A percentile compares a stretch with the other conserved stretches of the same genome.
phyloP scores from a whole-genome alignment of 2,888 invertebrate species.

The Chymomyza caudatula region DNA sequence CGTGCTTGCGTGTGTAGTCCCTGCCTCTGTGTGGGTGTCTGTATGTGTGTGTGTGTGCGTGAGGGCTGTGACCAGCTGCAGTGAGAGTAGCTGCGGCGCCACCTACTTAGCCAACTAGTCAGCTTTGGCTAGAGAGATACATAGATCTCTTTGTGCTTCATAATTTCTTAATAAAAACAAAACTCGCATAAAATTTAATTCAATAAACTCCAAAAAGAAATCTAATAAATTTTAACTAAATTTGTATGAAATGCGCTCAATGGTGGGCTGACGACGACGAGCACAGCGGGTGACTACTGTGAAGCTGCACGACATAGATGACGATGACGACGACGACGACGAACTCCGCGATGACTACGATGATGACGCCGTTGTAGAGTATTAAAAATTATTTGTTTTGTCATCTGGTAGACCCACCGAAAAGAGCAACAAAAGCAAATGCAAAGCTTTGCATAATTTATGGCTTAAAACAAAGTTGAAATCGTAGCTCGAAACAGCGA shows the following conservation, averaged over 20 bases:
- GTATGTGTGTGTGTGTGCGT: background rate
- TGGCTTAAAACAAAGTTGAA: slow-evolving; percentile 57
- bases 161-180: slow-evolving; percentile 22
- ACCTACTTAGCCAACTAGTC: slow-evolving; percentile 37
- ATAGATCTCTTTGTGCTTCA: background rate
- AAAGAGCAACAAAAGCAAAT: slow-evolving; percentile 25
- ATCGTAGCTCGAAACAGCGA: background rate
- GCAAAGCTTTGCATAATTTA: slow-evolving; percentile 65
- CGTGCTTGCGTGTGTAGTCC: slow-evolving; percentile 38
- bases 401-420: slow-evolving; percentile 37
- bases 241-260: background rate
- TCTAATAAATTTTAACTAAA: slow-evolving; percentile 36
- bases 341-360: background rate
- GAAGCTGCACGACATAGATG: slow-evolving; percentile 31
- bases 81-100: slow-evolving; percentile 29
- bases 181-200: slow-evolving; percentile 36
- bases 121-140: background rate
- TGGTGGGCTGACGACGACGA: slow-evolving; percentile 7
- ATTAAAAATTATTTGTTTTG: slow-evolving; percentile 41
- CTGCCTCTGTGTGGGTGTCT: background rate
- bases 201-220: slow-evolving; percentile 25
- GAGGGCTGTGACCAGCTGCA: slow-evolving; percentile 1
- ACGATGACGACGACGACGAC: slow-evolving; percentile 2
- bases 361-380: background rate
- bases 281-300: slow-evolving; percentile 48